Base-by-base conservation (phyloP, 2,113 vertebrate genomes). In the Xerus inauris region DNA sequence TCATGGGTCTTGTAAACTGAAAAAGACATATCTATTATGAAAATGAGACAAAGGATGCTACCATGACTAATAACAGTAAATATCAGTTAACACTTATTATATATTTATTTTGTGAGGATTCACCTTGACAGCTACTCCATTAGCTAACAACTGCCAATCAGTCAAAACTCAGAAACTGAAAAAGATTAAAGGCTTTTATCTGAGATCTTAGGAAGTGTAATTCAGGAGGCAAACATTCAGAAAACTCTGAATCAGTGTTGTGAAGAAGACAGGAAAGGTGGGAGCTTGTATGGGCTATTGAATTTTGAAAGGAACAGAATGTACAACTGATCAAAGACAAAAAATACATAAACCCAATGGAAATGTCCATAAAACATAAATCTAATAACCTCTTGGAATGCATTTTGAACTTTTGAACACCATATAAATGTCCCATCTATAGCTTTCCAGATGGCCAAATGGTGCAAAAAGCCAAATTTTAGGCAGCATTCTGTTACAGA, bases 1-100 rank as follows among this genome's bases (percentile, higher is more conserved):
- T 54, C 38, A 91, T 47, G 20, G 47, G 32, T 69, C 6, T 14
- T 77, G 45, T 62, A 59, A 85, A 62, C 16, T 83, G 22, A 62
- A 40, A 76, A 93, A 79, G 3, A 45, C 22, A 45, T 5, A 86
- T 83, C 10, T 91, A 62, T 67, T 49, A 40, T 47, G 38, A 77
- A 94, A 59, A 0, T 72, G 24, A 92, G 35, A 79, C 26, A 75
- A 47, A 89, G 1, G 9, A 35, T 65, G 17, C 1, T 82, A 42
- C 51, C 76, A 83, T 84, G 64, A 91, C 2, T 77, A 49, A 38
- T 30, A 90, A 45, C 51, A 77, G 71, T 45, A 86, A 95, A 94
- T 84, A n/a, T 81, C 42, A 79, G 11, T 73, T 84, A 49, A 73
- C 17, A 82, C 11, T 73, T 73, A 67, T 1, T 38, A 1, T 76